phyloP scores from a whole-genome alignment of 2,888 invertebrate genomes.

The Meteorus cinctellus region DNA sequence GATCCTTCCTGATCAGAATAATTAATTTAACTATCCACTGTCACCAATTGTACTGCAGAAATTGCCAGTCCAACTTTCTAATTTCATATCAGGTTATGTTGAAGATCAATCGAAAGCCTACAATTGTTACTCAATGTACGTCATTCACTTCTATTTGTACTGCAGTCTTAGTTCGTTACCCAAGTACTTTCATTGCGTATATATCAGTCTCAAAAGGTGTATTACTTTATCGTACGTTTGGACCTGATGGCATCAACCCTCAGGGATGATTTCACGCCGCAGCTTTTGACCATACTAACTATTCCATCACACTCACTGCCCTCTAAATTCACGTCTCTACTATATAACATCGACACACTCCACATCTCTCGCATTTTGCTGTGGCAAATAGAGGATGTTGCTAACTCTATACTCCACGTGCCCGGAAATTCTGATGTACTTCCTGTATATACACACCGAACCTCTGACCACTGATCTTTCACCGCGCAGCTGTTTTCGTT shows the following conservation, averaged over 20 bases:
- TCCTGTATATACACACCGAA: constrained; percentile 57
- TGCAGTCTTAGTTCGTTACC: constrained; percentile 64
- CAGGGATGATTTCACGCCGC: constrained; percentile 65
- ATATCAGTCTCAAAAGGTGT: constrained; percentile 51
- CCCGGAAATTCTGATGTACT: constrained; percentile 68
- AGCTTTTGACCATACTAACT: constrained; percentile 54
- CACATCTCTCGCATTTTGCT: constrained; percentile 41
- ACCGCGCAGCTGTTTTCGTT: constrained; percentile 41
- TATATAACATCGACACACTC: not conserved
- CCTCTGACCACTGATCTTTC: constrained; percentile 48
- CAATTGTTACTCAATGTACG: no score
- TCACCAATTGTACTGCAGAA: no score
- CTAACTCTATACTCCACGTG: constrained; percentile 63
- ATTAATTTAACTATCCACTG: no score
- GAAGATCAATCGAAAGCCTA: no score
- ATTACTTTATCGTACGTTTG: constrained; percentile 71
- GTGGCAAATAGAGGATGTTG: constrained; percentile 38
- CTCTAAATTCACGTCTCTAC: constrained; percentile 62
- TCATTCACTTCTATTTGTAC: no score
- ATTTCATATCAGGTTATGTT: no score
- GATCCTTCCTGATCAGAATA: no score
- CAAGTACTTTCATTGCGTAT: constrained; percentile 58
- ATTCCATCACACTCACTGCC: constrained; percentile 54
- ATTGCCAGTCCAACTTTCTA: no score
- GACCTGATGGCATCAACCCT: constrained; percentile 69